Base-by-base conservation (phyloP, 2,888 invertebrate genomes). In the Melinopterus prodromus region DNA sequence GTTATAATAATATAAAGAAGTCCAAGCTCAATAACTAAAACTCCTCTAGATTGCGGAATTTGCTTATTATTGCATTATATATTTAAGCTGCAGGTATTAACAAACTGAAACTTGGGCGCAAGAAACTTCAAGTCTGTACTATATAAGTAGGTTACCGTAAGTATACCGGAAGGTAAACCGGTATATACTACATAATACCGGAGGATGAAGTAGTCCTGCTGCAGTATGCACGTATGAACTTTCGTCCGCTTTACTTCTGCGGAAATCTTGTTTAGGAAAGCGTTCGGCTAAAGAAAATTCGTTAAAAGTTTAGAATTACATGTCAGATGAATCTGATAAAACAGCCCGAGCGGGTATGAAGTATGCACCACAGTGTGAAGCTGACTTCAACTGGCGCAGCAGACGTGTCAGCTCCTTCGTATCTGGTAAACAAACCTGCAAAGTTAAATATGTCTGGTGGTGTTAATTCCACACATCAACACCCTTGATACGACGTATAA, bases 281-380 rank as follows among this genome's bases (percentile, higher is more conserved):
- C 53, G 53, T 53, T 53, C 53, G 53, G 9, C 53, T 53, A 53
- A 53, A 53, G 53, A 53, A 53, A 53, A 53, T 53, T 53, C 53
- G 53, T 53, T 53, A 53, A 53, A 53, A 53, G 53, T 53, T 53
- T 53, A 53, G 53, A 53, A 53, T 53, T 53, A 53, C 53, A 53
- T 53, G 53, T 53, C 53, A 53, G 53, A 53, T 53, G 12, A 53
- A 53, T 53, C 53, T 53, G 53, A 53, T 53, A 53, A 53, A 53
- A 53, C 53, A 53, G 53, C 53, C 53, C 53, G 53, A 7, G 53
- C 53, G 12, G 9, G 9, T 53, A 53, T 53, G 53, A 53, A 53
- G 5, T 53, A 53, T 53, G 53, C 53, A 53, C 3, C 53, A 12
- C 5, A 2, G 53, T 53, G 53, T 53, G 9, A 12, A 53, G 53